Evolutionary conservation across 2,113 vertebrate species (phyloP).

Genomic region (Pseudorasbora parva): DNA sequence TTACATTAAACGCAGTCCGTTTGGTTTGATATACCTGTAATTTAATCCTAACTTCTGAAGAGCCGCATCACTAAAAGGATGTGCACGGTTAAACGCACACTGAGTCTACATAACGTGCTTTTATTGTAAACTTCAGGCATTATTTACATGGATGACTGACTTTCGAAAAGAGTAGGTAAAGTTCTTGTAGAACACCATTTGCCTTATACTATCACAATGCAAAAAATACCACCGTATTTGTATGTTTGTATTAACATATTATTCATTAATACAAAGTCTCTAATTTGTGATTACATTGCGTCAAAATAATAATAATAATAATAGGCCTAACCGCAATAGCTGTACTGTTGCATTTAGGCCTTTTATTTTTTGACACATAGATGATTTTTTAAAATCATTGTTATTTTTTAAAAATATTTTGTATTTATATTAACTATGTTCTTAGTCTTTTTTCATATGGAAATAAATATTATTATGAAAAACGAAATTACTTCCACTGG

Average conservation of each 20-base stretch:
- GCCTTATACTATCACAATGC: background rate
- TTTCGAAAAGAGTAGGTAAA: background rate
- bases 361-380: no score
- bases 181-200: background rate
- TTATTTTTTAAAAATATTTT: no score
- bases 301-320: no score
- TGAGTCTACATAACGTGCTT: constrained; percentile 6
- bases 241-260: background rate
- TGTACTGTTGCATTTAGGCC: no score
- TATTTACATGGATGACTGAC: background rate
- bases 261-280: background rate
- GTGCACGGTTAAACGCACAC: constrained; percentile 20
- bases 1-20: background rate
- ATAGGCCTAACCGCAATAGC: no score
- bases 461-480: no score
- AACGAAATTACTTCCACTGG: no score
- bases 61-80: constrained; percentile 9
- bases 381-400: no score
- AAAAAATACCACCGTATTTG: background rate
- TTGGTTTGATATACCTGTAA: constrained; percentile 4
- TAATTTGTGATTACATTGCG: no score
- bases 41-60: constrained; percentile 12
- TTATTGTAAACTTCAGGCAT: constrained; percentile 31
- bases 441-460: no score
- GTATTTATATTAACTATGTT: no score